Evolutionary conservation across 2,888 invertebrate species (phyloP).

Genomic region (Cephalotes varians): DNA sequence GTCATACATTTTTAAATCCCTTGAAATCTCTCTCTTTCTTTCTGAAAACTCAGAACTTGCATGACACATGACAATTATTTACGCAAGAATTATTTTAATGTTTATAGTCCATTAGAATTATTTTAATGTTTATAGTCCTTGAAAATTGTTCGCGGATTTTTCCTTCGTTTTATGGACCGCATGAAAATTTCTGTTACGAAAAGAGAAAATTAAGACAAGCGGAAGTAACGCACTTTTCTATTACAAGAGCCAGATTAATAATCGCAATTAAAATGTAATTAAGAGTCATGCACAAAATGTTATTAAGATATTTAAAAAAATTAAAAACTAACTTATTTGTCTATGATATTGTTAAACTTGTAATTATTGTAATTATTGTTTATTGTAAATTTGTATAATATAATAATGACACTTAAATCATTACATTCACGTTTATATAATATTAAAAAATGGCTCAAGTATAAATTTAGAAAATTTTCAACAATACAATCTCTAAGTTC

Average conservation of each 20-base stretch:
- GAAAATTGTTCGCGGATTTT: conserved; percentile 58
- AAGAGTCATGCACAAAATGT: background rate
- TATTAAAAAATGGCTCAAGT: background rate
- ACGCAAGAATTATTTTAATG: conserved; percentile 73
- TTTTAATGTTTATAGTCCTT: conserved; percentile 66
- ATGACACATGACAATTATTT: conserved; percentile 62
- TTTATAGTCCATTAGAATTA: conserved; percentile 59
- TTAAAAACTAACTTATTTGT: background rate
- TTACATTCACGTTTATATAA: background rate
- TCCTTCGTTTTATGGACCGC: conserved; percentile 53
- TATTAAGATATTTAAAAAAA: background rate
- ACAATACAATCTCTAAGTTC: background rate
- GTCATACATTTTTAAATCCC: conserved; percentile 65
- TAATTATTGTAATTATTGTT: no score
- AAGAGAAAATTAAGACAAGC: conserved; percentile 53
- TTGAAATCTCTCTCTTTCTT: conserved; percentile 40
- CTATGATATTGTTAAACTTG: background rate
- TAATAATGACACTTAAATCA: background rate
- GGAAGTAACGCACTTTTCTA: conserved; percentile 46
- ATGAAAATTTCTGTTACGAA: background rate
- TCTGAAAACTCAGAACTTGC: conserved; percentile 26
- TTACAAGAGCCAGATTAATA: conserved; percentile 16
- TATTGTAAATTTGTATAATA: background rate
- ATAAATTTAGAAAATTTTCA: background rate
- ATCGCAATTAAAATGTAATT: conserved; percentile 2